Conservation (phyloP, 2,888 invertebrate species). For the Zaprionus bogoriensis region DNA sequence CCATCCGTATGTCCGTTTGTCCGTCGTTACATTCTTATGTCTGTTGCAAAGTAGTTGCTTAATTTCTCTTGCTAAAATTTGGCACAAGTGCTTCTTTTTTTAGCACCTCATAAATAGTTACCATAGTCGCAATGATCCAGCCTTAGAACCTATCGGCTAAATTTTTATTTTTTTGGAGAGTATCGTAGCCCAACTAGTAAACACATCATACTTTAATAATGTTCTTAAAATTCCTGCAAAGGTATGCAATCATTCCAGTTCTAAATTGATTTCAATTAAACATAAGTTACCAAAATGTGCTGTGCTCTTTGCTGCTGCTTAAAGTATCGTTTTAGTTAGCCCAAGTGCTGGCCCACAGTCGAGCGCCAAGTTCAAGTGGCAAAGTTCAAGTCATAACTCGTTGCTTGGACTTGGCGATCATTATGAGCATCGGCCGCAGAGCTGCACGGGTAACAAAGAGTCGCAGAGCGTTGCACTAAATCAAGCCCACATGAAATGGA, state of each 20-base stretch:
- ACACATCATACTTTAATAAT: no score
- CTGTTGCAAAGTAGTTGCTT: no score
- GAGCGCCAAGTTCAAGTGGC: conserved; percentile 47
- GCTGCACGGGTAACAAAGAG: conserved; percentile 29
- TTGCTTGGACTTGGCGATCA: conserved; percentile 28
- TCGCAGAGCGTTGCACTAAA: conserved; percentile 60
- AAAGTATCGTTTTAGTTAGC: conserved; percentile 23
- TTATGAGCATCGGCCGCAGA: conserved; percentile 28
- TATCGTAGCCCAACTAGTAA: no score
- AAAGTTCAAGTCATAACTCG: conserved; percentile 52
- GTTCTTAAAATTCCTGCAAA: not conserved
- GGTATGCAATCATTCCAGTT: no score
- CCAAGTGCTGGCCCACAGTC: conserved; percentile 14
- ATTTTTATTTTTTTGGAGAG: no score
- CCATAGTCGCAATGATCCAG: no score
- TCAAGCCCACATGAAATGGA: conserved; percentile 65
- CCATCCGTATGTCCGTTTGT: no score
- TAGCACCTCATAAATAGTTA: no score
- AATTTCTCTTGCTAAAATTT: no score
- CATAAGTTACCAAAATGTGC: not conserved
- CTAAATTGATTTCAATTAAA: not conserved
- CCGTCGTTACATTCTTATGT: no score
- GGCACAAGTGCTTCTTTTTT: no score
- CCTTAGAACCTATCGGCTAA: no score
- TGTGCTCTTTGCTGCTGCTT: not conserved